Conservation (phyloP, 1,140 invertebrate species). For the Camponotus vicinus region DNA sequence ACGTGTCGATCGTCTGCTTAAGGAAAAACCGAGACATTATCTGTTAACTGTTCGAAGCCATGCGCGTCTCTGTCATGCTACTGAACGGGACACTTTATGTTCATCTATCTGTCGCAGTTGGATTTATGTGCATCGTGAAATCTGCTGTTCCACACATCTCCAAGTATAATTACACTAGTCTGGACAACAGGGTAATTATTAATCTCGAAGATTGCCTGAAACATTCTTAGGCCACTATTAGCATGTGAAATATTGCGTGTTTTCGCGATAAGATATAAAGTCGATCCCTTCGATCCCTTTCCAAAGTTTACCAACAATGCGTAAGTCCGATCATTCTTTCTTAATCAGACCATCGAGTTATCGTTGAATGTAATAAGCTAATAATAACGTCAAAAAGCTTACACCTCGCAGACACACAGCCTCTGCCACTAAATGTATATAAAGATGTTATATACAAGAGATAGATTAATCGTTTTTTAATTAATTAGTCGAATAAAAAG, state of each 20-base stretch:
- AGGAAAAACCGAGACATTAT: slow-evolving; percentile 66
- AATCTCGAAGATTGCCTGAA: slow-evolving; percentile 45
- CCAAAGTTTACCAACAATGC: neutral
- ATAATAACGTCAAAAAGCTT: slow-evolving; percentile 77
- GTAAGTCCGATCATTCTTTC: slow-evolving; percentile 72
- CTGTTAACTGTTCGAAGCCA: slow-evolving; percentile 24
- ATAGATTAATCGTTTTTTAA: slow-evolving; percentile 77
- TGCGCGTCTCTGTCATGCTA: slow-evolving; percentile 2
- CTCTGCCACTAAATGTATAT: slow-evolving; percentile 80
- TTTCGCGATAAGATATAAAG: neutral
- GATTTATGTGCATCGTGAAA: slow-evolving; percentile 27
- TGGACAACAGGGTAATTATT: slow-evolving; percentile 77
- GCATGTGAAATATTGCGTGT: slow-evolving; percentile 26
- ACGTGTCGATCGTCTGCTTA: slow-evolving; percentile 75
- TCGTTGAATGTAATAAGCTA: slow-evolving; percentile 76
- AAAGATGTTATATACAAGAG: slow-evolving; percentile 74
- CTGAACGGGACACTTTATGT: slow-evolving; percentile 9
- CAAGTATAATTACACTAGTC: slow-evolving; percentile 65
- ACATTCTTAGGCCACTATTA: slow-evolving; percentile 40
- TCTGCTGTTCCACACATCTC: slow-evolving; percentile 32
- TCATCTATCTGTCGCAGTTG: slow-evolving; percentile 30
- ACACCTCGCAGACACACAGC: slow-evolving; percentile 81
- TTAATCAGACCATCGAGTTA: slow-evolving; percentile 80
- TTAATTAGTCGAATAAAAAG: slow-evolving; percentile 68
- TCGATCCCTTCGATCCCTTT: neutral